Evolutionary conservation across 2,113 vertebrate species (phyloP).

Genomic region (Ariopsis seemanni): DNA sequence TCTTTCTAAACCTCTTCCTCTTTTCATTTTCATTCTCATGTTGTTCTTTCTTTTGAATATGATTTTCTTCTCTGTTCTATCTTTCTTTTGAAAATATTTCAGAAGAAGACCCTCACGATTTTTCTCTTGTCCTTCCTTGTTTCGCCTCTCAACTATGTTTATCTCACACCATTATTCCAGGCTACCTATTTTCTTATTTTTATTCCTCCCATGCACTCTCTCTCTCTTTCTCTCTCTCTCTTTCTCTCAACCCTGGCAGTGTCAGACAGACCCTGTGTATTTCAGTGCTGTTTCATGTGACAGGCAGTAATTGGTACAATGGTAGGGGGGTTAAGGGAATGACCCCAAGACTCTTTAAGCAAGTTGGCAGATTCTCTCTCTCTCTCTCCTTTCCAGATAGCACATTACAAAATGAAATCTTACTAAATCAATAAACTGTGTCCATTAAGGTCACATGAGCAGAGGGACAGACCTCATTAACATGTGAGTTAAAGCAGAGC

Average conservation of each 20-base stretch:
- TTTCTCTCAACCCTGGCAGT: background rate
- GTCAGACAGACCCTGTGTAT: background rate
- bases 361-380: constrained; percentile 5
- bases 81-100: background rate
- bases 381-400: background rate
- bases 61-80: background rate
- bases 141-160: background rate
- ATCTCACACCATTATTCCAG: background rate
- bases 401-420: background rate
- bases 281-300: constrained; percentile 47
- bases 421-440: background rate
- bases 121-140: background rate
- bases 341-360: constrained; percentile 33
- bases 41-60: background rate
- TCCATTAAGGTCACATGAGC: background rate
- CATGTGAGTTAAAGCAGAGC: background rate
- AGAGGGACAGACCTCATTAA: background rate
- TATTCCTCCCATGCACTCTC: background rate
- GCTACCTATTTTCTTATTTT: background rate
- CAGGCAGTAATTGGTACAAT: constrained; percentile 65
- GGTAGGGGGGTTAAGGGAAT: constrained; percentile 57
- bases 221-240: constrained; percentile 30
- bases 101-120: background rate
- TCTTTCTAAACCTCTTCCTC: background rate
- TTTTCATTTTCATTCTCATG: background rate